Conservation (phyloP, 2,888 invertebrate species). For the Emmelina monodactyla region DNA sequence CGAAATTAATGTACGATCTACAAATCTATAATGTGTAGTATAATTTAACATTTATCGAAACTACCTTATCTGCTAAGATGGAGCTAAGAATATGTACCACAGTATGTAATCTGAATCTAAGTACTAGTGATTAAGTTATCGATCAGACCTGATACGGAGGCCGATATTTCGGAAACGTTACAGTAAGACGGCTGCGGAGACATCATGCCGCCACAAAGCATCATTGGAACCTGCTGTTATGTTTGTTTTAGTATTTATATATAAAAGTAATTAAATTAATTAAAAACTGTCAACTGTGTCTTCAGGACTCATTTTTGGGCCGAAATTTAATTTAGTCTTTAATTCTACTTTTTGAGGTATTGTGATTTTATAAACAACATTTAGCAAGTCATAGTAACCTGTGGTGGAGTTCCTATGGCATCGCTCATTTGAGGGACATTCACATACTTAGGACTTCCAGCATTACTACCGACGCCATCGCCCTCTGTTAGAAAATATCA, state of each 20-base stretch:
- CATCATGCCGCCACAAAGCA: conserved; percentile 54
- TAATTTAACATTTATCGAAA: no score
- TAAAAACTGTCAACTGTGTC: not conserved
- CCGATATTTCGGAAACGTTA: conserved; percentile 54
- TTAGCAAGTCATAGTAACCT: conserved; percentile 30
- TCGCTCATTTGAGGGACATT: conserved; percentile 41
- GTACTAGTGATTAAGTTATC: no score
- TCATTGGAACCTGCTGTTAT: conserved; percentile 44
- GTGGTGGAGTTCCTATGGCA: conserved; percentile 35
- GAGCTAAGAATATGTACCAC: no score
- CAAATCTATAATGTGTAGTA: not conserved
- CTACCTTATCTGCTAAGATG: no score
- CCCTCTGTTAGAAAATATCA: conserved; percentile 32
- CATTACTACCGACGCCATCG: conserved; percentile 41
- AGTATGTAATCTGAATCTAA: no score
- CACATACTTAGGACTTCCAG: conserved; percentile 49
- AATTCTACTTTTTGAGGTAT: no score
- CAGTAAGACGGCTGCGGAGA: conserved; percentile 58
- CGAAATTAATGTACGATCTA: no score
- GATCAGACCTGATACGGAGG: conserved; percentile 48
- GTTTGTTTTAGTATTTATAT: not conserved
- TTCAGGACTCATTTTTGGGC: no score
- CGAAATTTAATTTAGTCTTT: no score
- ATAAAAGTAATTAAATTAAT: not conserved
- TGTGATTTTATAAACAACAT: no score